A percentile compares a stretch with the other conserved stretches of the same genome.
Evolutionary conservation across 1,140 invertebrate genomes (phyloP).

Genomic region (Piezodorus guildinii): DNA sequence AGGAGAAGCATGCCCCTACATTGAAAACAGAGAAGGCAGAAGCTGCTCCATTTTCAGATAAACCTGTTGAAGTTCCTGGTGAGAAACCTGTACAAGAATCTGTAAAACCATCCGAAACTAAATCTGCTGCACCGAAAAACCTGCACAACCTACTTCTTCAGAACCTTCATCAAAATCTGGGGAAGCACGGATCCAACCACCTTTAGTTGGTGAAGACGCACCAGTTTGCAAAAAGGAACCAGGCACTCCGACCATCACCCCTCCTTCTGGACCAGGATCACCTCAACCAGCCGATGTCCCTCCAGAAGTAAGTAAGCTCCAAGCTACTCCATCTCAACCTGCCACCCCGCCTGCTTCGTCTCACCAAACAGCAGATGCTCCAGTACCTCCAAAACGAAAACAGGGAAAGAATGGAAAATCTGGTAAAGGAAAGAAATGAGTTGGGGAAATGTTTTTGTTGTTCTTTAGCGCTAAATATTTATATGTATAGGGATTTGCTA

Average conservation of each 20-base stretch:
- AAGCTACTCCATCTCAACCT: constrained; percentile 17
- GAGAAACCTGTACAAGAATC: background rate
- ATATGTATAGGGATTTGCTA: background rate
- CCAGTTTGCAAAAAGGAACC: background rate
- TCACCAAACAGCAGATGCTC: constrained; percentile 27
- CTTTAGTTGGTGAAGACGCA: background rate
- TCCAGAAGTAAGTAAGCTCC: constrained; percentile 12
- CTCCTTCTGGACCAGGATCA: constrained; percentile 16
- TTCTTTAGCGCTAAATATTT: constrained; percentile 4
- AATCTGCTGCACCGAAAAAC: background rate
- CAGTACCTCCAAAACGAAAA: constrained; percentile 38
- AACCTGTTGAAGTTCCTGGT: background rate
- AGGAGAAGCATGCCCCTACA: background rate
- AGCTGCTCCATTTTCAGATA: background rate
- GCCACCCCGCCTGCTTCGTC: constrained; percentile 14
- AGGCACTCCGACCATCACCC: constrained; percentile 19
- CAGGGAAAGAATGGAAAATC: constrained; percentile 18
- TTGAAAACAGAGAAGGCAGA: background rate
- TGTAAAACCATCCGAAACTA: background rate
- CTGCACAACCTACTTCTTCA: background rate
- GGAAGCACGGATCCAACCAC: background rate
- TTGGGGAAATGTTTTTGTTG: background rate
- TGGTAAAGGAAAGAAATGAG: constrained; percentile 10
- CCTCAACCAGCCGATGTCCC: constrained; percentile 11
- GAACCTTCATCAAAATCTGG: background rate